These are phyloP conservation scores for rabbit (Oryctolagus cuniculus) DNA, from an alignment of 2,113 vertebrate genomes.

Conservation along the genomic window DNA sequence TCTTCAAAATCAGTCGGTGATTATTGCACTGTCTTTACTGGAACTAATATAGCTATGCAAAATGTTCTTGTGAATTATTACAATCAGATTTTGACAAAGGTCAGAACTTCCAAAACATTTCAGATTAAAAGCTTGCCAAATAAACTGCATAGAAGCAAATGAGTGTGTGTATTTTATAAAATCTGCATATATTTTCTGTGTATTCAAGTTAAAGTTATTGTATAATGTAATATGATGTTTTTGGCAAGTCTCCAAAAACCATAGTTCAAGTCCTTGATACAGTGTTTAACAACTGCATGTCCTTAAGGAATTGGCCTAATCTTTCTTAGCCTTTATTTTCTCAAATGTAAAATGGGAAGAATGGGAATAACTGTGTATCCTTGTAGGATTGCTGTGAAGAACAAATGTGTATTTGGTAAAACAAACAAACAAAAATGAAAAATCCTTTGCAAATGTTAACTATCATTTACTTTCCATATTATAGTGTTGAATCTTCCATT, in stretches of 20 bases:
- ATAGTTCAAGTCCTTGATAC: background rate
- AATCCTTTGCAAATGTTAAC: background rate
- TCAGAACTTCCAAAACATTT: conserved; percentile 7
- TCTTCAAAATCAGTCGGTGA: conserved; percentile 50
- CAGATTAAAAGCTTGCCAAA: background rate
- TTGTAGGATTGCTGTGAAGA: conserved; percentile 6
- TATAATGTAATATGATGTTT: background rate
- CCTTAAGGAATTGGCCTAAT: background rate
- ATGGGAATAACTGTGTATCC: background rate
- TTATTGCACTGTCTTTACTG: conserved; percentile 3
- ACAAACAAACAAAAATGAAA: background rate
- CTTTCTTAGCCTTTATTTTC: background rate
- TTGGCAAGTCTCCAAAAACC: background rate
- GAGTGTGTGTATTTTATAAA: background rate
- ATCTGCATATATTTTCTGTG: background rate
- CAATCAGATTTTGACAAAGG: background rate
- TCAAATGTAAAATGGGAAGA: conserved; percentile 33
- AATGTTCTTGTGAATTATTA: background rate
- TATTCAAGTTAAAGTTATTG: conserved; percentile 5
- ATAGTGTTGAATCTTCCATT: background rate
- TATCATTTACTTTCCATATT: conserved; percentile 4
- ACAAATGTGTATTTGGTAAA: conserved; percentile 25
- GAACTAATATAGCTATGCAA: background rate
- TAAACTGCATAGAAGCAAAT: background rate
- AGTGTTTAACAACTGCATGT: background rate